Evolutionary conservation across 2,113 vertebrate genomes (phyloP).

Genomic region (Chloebia gouldiae): DNA sequence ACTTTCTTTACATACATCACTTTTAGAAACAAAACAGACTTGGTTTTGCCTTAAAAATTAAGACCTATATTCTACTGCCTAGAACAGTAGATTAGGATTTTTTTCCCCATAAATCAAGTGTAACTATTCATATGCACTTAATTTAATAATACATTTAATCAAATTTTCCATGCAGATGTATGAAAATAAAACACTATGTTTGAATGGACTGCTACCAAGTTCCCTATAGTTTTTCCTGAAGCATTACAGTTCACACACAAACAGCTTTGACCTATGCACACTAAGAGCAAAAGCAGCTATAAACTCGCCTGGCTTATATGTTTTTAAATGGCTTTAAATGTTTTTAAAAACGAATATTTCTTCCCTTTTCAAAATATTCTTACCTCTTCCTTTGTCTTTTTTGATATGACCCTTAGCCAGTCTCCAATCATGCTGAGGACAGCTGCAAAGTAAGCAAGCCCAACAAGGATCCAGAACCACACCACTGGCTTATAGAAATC

Average conservation of each 20-base stretch:
- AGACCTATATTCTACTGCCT: neutral
- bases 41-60: neutral
- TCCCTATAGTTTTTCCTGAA: neutral
- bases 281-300: neutral
- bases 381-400: conserved; percentile 99
- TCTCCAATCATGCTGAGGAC: conserved; percentile 99
- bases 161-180: neutral
- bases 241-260: neutral
- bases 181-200: neutral
- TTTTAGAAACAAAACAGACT: neutral
- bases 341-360: neutral
- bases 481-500: conserved; percentile 97
- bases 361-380: conserved; percentile 11
- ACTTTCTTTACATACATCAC: neutral
- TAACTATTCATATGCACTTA: neutral
- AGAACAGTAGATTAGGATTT: neutral
- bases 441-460: conserved; percentile 96
- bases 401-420: conserved; percentile 97
- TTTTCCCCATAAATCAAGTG: neutral
- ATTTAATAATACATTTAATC: neutral
- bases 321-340: too few species aligned
- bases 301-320: neutral
- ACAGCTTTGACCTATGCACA: neutral
- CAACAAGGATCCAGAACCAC: conserved; percentile 99
- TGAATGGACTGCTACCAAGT: neutral